Percentiles rank a stretch among this genome's conserved stretches.
Conservation (phyloP, 2,797 vertebrate species). For the Mus caroli region DNA sequence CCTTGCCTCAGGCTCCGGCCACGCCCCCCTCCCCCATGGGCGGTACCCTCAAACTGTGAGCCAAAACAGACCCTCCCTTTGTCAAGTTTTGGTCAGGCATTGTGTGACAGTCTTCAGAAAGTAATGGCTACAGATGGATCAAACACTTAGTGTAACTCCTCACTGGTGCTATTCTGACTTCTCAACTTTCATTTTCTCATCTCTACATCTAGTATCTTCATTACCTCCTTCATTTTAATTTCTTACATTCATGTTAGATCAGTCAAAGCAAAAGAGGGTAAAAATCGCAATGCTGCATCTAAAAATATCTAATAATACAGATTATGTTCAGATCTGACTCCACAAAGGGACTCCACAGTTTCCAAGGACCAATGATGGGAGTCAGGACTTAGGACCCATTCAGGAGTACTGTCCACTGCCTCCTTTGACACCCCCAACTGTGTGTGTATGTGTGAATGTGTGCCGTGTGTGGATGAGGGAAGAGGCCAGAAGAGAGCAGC, state of each 20-base stretch:
- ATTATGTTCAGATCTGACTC: background rate
- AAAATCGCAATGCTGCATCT: background rate
- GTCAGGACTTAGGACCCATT: background rate
- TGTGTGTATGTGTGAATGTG: background rate
- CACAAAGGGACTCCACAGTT: background rate
- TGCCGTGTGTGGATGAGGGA: no score
- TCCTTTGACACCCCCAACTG: background rate
- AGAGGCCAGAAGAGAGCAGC: background rate
- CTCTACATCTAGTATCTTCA: background rate
- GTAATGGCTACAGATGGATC: background rate
- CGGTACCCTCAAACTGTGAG: background rate
- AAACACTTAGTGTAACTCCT: background rate
- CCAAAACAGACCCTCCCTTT: background rate
- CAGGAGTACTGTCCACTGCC: background rate
- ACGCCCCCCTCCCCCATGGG: no score
- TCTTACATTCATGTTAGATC: background rate
- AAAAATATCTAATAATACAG: background rate
- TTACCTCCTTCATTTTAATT: constrained; percentile 49
- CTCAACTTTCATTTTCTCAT: background rate
- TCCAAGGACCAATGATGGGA: background rate
- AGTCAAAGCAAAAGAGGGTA: background rate
- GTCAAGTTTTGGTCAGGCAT: background rate
- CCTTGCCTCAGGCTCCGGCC: background rate
- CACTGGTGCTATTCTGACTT: background rate
- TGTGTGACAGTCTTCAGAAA: background rate